A percentile compares a stretch with the other conserved stretches of the same genome.
Conservation (phyloP, 1,140 invertebrate genomes). For the Bombus consobrinus region DNA sequence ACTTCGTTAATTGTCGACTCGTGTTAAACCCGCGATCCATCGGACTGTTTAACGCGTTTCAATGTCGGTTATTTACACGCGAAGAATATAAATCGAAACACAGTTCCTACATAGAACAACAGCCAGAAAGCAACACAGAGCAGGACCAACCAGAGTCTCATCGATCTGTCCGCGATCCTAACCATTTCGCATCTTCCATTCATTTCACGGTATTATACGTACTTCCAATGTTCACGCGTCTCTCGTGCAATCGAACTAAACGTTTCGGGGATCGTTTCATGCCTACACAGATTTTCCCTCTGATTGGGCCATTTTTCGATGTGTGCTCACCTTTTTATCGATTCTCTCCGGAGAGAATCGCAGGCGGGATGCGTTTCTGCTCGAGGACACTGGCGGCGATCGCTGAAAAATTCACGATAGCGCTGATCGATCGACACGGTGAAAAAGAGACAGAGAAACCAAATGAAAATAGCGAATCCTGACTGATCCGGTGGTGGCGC, state of each 20-base stretch:
- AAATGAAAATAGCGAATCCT: not conserved
- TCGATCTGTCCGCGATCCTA: not conserved
- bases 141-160: not conserved
- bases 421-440: not conserved
- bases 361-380: not conserved
- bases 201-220: not conserved
- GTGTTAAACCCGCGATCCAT: conserved; percentile 26
- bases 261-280: not conserved
- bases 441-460: not conserved
- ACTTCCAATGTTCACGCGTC: not conserved
- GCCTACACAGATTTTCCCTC: not conserved
- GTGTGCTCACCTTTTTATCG: not conserved
- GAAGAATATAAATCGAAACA: conserved; percentile 15
- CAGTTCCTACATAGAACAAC: not conserved
- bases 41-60: conserved; percentile 11
- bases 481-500: not conserved
- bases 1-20: conserved; percentile 20
- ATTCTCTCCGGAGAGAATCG: not conserved
- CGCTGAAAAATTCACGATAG: not conserved
- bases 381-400: not conserved
- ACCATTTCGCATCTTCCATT: not conserved
- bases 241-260: not conserved
- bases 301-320: not conserved
- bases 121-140: not conserved
- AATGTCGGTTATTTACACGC: conserved; percentile 9